Percentiles rank a stretch among this genome's conserved stretches.
phyloP scores from a whole-genome alignment of 2,797 vertebrate species.

The Chaetophractus vellerosus region DNA sequence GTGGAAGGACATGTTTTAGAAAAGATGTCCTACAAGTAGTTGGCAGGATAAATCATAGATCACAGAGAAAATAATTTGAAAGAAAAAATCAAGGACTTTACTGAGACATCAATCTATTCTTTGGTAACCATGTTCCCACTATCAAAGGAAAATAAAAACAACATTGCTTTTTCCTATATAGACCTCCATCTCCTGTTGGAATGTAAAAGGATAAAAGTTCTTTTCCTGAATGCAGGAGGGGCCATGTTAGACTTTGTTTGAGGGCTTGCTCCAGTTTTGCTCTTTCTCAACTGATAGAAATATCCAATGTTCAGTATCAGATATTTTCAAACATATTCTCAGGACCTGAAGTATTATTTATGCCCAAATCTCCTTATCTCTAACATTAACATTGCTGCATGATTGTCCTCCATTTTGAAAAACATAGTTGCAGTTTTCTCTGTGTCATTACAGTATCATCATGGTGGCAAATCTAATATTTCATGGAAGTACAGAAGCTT shows the following conservation, averaged over 20 bases:
- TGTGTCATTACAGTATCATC: neutral
- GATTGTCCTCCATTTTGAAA: neutral
- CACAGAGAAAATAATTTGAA: constrained; percentile 47
- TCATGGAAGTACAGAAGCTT: neutral
- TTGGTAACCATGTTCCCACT: neutral
- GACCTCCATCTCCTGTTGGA: neutral
- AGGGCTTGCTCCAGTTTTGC: neutral
- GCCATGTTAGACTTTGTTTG: neutral
- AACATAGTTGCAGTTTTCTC: neutral
- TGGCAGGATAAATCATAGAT: constrained; percentile 41
- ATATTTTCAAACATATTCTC: neutral
- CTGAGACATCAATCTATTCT: neutral
- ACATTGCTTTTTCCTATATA: neutral
- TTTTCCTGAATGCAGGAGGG: neutral
- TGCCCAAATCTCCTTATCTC: neutral
- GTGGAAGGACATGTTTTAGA: constrained; percentile 62
- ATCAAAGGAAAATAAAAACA: neutral
- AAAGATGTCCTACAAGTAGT: constrained; percentile 56
- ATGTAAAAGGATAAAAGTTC: neutral
- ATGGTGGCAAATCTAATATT: neutral
- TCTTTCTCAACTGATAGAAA: neutral
- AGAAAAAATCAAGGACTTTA: constrained; percentile 36
- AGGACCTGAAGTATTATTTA: neutral
- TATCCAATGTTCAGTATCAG: neutral
- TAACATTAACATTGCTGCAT: neutral